Percentiles rank a stretch among this genome's conserved stretches.
phyloP scores from a whole-genome alignment of 2,797 vertebrate species.

The Typhlichthys subterraneus region DNA sequence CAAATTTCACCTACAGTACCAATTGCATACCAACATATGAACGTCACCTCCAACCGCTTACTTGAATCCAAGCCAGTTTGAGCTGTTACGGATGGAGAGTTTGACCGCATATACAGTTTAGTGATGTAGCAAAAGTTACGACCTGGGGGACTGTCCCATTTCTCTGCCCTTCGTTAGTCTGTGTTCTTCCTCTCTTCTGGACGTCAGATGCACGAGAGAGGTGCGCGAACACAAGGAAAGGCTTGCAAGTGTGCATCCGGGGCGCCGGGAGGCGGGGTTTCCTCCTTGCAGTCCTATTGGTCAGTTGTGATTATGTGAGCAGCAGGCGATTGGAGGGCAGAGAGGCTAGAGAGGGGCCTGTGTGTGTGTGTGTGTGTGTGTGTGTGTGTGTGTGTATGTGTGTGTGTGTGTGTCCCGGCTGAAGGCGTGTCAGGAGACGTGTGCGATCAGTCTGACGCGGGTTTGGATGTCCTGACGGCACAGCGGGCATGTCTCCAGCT shows the following conservation, averaged over 20 bases:
- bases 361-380: conserved; percentile 46
- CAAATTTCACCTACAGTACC: conserved; percentile 41
- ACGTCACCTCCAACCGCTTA: conserved; percentile 19
- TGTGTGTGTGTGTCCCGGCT: conserved; percentile 43
- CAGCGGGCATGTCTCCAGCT: conserved; percentile 97
- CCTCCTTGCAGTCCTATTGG: conserved; percentile 40
- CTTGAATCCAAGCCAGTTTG: too few species aligned
- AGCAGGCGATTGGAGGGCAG: neutral
- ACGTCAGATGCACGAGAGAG: conserved; percentile 46
- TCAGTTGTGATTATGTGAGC: conserved; percentile 24
- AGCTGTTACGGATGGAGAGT: too few species aligned
- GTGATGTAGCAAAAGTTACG: too few species aligned
- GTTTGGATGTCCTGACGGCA: conserved; percentile 98
- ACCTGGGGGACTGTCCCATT: too few species aligned
- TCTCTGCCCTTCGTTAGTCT: too few species aligned
- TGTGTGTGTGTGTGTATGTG: conserved; percentile 43
- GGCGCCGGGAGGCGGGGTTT: conserved; percentile 17
- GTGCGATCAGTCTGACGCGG: conserved; percentile 95
- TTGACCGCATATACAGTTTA: too few species aligned
- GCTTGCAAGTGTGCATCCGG: conserved; percentile 23
- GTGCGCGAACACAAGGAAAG: conserved; percentile 38
- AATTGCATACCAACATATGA: conserved; percentile 32
- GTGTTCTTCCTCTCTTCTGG: neutral
- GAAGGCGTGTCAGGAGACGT: conserved; percentile 92
- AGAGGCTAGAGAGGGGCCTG: conserved; percentile 1